phyloP scores from a whole-genome alignment of 2,888 invertebrate genomes.

The Dasypolia templi region DNA sequence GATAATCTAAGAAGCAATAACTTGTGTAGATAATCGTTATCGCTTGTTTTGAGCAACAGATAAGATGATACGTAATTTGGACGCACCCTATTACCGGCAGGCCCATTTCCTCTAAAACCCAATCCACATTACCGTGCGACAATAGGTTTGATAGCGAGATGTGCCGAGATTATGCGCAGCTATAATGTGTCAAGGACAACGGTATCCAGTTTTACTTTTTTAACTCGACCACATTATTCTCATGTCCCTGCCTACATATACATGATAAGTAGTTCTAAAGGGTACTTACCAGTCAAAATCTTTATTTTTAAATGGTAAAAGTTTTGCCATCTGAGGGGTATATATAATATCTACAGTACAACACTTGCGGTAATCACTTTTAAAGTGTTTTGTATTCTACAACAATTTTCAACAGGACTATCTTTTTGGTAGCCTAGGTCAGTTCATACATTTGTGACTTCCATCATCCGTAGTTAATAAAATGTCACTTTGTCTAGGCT shows the following conservation, averaged over 20 bases:
- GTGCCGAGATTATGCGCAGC: conserved; percentile 10
- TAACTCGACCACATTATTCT: background rate
- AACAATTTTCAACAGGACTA: no score
- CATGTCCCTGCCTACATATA: background rate
- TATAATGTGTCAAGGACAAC: background rate
- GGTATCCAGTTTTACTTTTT: background rate
- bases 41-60: conserved; percentile 33
- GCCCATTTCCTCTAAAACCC: conserved; percentile 36
- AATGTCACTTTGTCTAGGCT: no score
- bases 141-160: conserved; percentile 38
- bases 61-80: conserved; percentile 34
- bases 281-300: no score
- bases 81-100: conserved; percentile 8
- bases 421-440: no score
- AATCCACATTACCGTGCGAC: conserved; percentile 40
- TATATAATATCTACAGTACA: no score
- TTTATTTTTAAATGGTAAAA: no score
- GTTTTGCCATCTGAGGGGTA: background rate
- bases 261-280: background rate
- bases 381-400: no score
- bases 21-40: conserved; percentile 20
- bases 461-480: no score
- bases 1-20: conserved; percentile 19
- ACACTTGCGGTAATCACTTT: no score
- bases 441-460: no score